phyloP scores from a whole-genome alignment of 35 echinoderm and acorn worm species.

The Heliocidaris tuberculata region DNA sequence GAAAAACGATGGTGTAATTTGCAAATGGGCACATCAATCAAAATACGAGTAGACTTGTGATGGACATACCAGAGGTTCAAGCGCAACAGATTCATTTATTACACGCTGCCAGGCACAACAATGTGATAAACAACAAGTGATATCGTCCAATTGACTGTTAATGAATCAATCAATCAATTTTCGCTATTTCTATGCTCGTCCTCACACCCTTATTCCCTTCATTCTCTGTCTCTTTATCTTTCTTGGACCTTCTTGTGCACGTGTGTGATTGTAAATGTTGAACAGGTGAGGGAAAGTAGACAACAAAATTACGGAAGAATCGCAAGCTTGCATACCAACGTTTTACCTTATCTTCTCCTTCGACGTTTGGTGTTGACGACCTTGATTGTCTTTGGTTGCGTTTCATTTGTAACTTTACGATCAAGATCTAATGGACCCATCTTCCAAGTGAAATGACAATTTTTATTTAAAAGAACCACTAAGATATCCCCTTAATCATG shows the following conservation, averaged over 20 bases:
- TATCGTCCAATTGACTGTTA: not conserved
- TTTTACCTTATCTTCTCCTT: not conserved
- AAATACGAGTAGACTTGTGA: not conserved
- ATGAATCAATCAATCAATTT: constrained; percentile 3
- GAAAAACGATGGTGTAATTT: constrained; percentile 4
- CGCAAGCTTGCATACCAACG: not conserved
- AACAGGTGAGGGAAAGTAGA: not conserved
- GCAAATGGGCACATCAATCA: not conserved
- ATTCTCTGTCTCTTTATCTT: not conserved
- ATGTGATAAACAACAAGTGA: not conserved
- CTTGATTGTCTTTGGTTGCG: not conserved
- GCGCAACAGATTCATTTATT: not conserved
- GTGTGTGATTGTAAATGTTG: not conserved
- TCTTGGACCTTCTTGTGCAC: not conserved
- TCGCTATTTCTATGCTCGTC: not conserved
- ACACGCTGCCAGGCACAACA: not conserved
- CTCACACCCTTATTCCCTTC: not conserved
- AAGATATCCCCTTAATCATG: not conserved
- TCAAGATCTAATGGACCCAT: not conserved
- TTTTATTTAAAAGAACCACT: too few relatives aligned
- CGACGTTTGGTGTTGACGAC: not conserved
- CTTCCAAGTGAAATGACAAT: not conserved
- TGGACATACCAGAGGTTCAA: not conserved
- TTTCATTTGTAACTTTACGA: not conserved
- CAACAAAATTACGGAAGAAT: not conserved